A percentile compares a stretch with the other conserved stretches of the same genome.
phyloP scores from a whole-genome alignment of 2,888 invertebrate species.

The Platycnemis pennipes region DNA sequence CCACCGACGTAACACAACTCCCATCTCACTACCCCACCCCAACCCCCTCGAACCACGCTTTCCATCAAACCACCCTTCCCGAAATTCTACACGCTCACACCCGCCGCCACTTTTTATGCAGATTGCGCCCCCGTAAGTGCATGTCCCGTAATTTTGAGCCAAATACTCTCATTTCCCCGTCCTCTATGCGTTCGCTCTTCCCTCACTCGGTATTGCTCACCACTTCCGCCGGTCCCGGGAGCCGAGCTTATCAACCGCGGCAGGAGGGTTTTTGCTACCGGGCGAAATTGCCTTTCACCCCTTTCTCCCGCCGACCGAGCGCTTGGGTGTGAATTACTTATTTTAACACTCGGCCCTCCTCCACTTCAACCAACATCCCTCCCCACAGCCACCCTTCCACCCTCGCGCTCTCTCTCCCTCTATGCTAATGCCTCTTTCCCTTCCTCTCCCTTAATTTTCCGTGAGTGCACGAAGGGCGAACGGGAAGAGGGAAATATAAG shows the following conservation, averaged over 20 bases:
- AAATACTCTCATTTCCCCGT: background rate
- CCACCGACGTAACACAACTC: background rate
- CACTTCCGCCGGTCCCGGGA: background rate
- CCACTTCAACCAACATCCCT: background rate
- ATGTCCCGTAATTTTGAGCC: slow-evolving; percentile 59
- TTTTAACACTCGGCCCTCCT: slow-evolving; percentile 34
- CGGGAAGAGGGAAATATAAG: background rate
- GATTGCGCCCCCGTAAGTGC: slow-evolving; percentile 50
- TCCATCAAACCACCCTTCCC: background rate
- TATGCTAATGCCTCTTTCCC: slow-evolving; percentile 28
- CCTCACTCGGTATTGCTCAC: background rate
- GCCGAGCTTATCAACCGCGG: slow-evolving; percentile 55
- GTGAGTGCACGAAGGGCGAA: background rate
- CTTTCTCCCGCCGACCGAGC: background rate
- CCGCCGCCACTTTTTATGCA: slow-evolving; percentile 53
- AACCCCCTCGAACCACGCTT: too few relatives aligned
- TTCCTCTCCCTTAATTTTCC: background rate
- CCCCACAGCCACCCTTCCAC: background rate
- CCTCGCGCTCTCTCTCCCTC: background rate
- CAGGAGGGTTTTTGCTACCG: slow-evolving; percentile 51
- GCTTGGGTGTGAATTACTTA: slow-evolving; percentile 64
- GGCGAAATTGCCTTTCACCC: slow-evolving; percentile 59
- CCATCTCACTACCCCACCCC: background rate
- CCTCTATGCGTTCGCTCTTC: background rate
- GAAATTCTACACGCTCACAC: background rate